A percentile compares a stretch with the other conserved stretches of the same genome.
Evolutionary conservation across 2,797 vertebrate species (phyloP).

Genomic region (Catostomus latipinnis): DNA sequence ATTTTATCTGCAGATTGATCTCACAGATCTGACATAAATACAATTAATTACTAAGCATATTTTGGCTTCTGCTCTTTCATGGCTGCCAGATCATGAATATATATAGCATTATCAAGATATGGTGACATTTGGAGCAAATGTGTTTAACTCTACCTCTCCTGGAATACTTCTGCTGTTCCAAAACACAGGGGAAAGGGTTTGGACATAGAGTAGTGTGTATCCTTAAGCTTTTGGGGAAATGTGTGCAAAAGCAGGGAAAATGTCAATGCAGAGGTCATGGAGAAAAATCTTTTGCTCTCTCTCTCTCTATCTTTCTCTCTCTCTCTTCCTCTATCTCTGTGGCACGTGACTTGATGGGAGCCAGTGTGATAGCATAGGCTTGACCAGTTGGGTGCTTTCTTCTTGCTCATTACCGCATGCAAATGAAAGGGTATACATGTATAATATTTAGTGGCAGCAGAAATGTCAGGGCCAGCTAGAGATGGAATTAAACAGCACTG

Average conservation of each 20-base stretch:
- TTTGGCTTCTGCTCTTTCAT: constrained; percentile 69
- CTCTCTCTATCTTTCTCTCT: constrained; percentile 16
- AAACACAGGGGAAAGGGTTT: constrained; percentile 58
- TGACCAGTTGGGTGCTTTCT: constrained; percentile 79
- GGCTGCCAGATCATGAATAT: constrained; percentile 79
- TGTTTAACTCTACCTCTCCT: constrained; percentile 70
- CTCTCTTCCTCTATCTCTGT: constrained; percentile 56
- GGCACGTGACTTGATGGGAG: constrained; percentile 32
- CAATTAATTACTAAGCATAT: constrained; percentile 77
- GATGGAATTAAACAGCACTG: constrained; percentile 84
- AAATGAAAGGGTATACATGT: constrained; percentile 84
- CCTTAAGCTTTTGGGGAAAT: constrained; percentile 75
- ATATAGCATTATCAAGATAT: constrained; percentile 83
- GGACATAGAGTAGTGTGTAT: constrained; percentile 63
- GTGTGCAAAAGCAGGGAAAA: constrained; percentile 72
- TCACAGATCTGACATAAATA: constrained; percentile 75
- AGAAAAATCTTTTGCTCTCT: constrained; percentile 45
- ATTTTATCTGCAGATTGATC: constrained; percentile 36
- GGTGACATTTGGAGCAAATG: constrained; percentile 82
- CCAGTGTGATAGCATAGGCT: constrained; percentile 61
- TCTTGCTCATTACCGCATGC: constrained; percentile 81
- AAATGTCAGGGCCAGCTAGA: constrained; percentile 80
- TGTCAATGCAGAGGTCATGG: constrained; percentile 73
- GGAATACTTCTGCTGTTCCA: constrained; percentile 37
- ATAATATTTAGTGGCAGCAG: constrained; percentile 86